phyloP scores from a whole-genome alignment of 2,113 vertebrate genomes.

The Oryzias javanicus region DNA sequence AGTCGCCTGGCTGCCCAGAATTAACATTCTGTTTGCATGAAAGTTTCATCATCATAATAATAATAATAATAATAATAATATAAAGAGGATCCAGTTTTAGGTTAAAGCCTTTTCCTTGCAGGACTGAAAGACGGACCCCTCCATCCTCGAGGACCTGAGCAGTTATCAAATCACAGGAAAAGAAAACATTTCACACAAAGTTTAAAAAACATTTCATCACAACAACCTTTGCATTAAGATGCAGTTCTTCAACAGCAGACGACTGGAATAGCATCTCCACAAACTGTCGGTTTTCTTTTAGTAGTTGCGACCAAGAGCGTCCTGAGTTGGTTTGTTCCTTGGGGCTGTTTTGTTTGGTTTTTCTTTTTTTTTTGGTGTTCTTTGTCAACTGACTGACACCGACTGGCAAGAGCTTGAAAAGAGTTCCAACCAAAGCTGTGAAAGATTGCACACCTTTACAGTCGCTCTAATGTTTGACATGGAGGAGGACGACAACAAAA shows the following conservation, averaged over 20 bases:
- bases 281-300: too few species aligned
- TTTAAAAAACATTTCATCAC: background rate
- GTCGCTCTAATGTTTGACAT: too few species aligned
- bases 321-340: too few species aligned
- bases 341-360: too few species aligned
- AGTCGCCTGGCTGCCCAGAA: constrained; percentile 31
- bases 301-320: too few species aligned
- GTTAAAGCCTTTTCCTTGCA: constrained; percentile 57
- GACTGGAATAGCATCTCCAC: too few species aligned
- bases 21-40: constrained; percentile 37
- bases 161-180: constrained; percentile 18
- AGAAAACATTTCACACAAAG: background rate
- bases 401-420: too few species aligned
- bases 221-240: constrained; percentile 13
- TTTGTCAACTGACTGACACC: too few species aligned
- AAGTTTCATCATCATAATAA: constrained; percentile 60
- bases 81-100: constrained; percentile 20
- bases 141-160: constrained; percentile 57
- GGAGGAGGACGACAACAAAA: too few species aligned
- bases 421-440: too few species aligned
- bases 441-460: too few species aligned
- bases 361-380: too few species aligned
- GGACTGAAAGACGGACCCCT: constrained; percentile 51
- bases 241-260: background rate
- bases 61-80: background rate